A percentile compares a stretch with the other conserved stretches of the same genome.
phyloP scores from a whole-genome alignment of 1,140 invertebrate species.

The Daktulosphaira vitifoliae region DNA sequence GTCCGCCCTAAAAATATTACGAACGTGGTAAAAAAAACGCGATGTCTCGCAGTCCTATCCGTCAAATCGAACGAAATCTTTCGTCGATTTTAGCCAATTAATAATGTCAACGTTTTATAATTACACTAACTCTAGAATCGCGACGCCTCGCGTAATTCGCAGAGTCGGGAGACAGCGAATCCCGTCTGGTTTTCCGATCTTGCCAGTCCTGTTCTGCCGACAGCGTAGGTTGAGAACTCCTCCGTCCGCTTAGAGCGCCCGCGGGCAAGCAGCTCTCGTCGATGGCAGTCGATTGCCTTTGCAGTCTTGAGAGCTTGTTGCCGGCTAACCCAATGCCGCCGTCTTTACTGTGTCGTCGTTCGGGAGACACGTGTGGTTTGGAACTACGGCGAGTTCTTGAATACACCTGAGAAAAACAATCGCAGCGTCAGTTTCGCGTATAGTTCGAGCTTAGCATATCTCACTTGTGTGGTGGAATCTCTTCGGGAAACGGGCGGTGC shows the following conservation, averaged over 20 bases:
- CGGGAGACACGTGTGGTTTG: constrained; percentile 50
- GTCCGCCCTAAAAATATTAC: constrained; percentile 44
- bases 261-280: constrained; percentile 70
- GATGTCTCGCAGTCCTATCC: too few relatives aligned
- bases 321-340: background rate
- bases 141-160: constrained; percentile 53
- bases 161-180: constrained; percentile 79
- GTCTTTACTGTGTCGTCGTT: constrained; percentile 39
- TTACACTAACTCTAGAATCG: constrained; percentile 48
- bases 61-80: too few relatives aligned
- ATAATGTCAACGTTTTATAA: constrained; percentile 30
- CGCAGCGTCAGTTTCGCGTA: background rate
- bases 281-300: constrained; percentile 76
- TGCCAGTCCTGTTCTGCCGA: constrained; percentile 57
- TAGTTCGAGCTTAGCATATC: constrained; percentile 34
- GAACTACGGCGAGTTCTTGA: constrained; percentile 54
- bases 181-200: constrained; percentile 63
- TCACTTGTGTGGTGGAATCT: constrained; percentile 74
- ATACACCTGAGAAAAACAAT: constrained; percentile 37
- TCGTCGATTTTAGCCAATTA: too few relatives aligned
- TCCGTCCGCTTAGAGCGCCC: constrained; percentile 48
- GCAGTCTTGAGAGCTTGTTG: constrained; percentile 52
- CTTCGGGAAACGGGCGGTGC: constrained; percentile 56
- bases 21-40: background rate
- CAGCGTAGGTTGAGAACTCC: constrained; percentile 69